These are phyloP conservation scores for Eupithecia abbreviata DNA, from an alignment of 2,888 invertebrate species.

Conservation along the genomic window DNA sequence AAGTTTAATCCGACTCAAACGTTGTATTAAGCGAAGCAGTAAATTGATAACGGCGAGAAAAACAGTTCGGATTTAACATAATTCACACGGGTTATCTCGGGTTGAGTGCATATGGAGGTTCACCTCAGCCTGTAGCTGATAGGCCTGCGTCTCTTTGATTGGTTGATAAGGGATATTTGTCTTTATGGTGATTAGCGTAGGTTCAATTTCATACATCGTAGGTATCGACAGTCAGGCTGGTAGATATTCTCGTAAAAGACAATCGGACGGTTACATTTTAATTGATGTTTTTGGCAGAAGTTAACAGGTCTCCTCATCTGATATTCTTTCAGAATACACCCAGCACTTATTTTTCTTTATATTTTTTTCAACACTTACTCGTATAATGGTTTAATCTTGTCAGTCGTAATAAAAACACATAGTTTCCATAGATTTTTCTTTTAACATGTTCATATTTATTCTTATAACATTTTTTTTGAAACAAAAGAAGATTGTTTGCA, in stretches of 20 bases:
- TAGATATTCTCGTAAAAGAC: background rate
- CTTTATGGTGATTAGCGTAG: slow-evolving; percentile 1
- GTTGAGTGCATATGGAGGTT: slow-evolving; percentile 60
- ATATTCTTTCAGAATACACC: too few species aligned
- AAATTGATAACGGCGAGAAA: slow-evolving; percentile 75
- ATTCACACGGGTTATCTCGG: slow-evolving; percentile 77
- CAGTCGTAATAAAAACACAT: too few species aligned
- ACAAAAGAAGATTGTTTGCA: background rate
- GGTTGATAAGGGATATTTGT: slow-evolving; percentile 8
- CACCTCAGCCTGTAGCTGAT: slow-evolving; percentile 1
- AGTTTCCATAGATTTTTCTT: too few species aligned
- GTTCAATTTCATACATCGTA: background rate
- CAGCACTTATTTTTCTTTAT: too few species aligned
- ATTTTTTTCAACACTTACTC: too few species aligned
- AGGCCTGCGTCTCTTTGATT: slow-evolving; percentile 7
- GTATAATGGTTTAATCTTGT: too few species aligned
- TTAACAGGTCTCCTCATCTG: too few species aligned
- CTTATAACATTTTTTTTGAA: too few species aligned
- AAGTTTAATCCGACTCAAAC: slow-evolving; percentile 70
- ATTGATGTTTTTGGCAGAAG: too few species aligned
- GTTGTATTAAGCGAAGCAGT: slow-evolving; percentile 68
- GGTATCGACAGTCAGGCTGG: background rate
- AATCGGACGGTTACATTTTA: too few species aligned
- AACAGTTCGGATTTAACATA: slow-evolving; percentile 75
- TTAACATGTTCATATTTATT: too few species aligned